Conservation (phyloP, 2,888 invertebrate genomes). For the Cosmopolites sordidus region DNA sequence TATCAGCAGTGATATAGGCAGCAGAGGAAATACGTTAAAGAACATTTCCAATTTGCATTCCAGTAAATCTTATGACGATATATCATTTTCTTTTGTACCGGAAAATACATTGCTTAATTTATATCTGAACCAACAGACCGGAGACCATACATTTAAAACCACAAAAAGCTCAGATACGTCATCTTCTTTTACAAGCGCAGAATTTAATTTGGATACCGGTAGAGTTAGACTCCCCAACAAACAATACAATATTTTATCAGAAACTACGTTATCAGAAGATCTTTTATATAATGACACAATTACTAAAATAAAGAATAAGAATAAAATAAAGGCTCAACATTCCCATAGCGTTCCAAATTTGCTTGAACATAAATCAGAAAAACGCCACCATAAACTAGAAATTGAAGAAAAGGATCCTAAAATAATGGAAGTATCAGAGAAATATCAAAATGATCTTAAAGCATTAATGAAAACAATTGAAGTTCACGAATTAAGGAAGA, state of each 20-base stretch:
- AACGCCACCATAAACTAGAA: background rate
- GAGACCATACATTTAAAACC: background rate
- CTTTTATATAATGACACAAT: constrained; percentile 29
- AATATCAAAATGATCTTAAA: constrained; percentile 17
- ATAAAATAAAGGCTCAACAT: background rate
- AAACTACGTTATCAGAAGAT: constrained; percentile 17
- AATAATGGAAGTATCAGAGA: constrained; percentile 10
- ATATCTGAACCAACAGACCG: constrained; percentile 15
- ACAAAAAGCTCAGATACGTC: background rate
- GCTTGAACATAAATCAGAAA: background rate
- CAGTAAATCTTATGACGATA: constrained; percentile 36
- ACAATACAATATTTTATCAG: background rate
- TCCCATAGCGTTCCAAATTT: background rate
- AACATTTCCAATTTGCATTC: background rate
- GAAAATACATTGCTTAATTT: constrained; percentile 24
- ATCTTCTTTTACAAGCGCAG: constrained; percentile 28
- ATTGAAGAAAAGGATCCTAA: constrained; percentile 9
- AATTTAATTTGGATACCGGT: constrained; percentile 31
- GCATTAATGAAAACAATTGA: constrained; percentile 15
- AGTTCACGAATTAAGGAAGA: constrained; percentile 14
- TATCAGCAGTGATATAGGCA: constrained; percentile 16
- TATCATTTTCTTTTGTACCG: constrained; percentile 31
- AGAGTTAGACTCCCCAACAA: constrained; percentile 4
- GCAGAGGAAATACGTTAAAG: background rate
- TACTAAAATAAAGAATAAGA: constrained; percentile 19